Conservation (phyloP, 2,888 invertebrate genomes). For the Ophion costatus region DNA sequence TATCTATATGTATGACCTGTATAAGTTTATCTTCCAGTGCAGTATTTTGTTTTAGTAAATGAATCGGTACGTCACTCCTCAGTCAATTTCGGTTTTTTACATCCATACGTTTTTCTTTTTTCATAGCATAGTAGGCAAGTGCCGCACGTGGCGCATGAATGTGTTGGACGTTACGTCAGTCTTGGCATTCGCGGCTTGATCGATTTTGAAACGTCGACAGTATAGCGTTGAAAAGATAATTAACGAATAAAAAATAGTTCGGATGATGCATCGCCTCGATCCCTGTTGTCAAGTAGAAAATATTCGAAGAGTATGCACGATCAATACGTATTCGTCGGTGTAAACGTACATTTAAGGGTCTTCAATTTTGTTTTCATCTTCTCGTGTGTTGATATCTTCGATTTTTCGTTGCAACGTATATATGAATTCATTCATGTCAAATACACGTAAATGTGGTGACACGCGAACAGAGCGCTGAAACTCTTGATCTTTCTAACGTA, state of each 20-base stretch:
- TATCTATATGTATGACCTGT: too few relatives aligned
- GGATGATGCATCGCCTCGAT: slow-evolving; percentile 7
- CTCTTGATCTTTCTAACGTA: slow-evolving; percentile 63
- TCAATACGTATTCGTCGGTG: background rate
- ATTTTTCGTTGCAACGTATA: background rate
- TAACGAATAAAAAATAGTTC: background rate
- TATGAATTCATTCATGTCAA: background rate
- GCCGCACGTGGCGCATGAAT: slow-evolving; percentile 81
- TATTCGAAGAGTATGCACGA: slow-evolving; percentile 18
- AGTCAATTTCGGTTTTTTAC: background rate
- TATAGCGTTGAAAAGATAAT: background rate
- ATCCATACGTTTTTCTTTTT: background rate
- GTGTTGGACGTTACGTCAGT: slow-evolving; percentile 81
- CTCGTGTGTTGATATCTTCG: background rate
- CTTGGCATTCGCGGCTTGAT: background rate
- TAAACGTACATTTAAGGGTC: background rate
- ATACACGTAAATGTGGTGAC: slow-evolving; percentile 26
- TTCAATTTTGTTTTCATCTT: background rate
- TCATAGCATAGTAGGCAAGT: slow-evolving; percentile 1
- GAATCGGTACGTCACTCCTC: too few relatives aligned
- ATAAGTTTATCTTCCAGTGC: too few relatives aligned
- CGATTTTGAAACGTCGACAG: background rate
- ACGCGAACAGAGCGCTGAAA: slow-evolving; percentile 58
- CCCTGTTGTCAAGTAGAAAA: background rate
- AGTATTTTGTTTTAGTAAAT: background rate